phyloP scores from a whole-genome alignment of 1,140 invertebrate species.

The Hormaphis cornu region DNA sequence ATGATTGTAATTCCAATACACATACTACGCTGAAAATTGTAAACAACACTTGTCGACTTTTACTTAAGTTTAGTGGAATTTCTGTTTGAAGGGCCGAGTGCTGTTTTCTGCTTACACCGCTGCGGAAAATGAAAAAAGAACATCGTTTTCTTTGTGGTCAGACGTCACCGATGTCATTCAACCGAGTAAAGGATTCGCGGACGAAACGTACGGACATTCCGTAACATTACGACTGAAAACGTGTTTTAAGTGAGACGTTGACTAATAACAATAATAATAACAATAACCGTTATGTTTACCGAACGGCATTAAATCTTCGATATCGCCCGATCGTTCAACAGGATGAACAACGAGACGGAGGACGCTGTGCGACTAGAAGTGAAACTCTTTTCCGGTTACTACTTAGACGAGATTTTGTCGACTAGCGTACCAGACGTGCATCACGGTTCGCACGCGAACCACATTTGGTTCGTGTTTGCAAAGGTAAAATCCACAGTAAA shows the following conservation, averaged over 20 bases:
- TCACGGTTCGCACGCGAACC: constrained; percentile 49
- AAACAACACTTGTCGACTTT: neutral
- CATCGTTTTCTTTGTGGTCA: neutral
- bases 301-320: neutral
- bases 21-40: neutral
- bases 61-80: neutral
- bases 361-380: constrained; percentile 52
- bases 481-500: constrained; percentile 44
- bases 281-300: neutral
- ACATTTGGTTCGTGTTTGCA: constrained; percentile 54
- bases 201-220: constrained; percentile 1
- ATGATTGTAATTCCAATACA: too few relatives aligned
- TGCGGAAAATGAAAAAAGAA: constrained; percentile 14
- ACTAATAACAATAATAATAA: neutral
- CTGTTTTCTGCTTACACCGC: neutral
- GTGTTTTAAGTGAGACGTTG: neutral
- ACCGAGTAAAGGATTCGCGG: constrained; percentile 44
- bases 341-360: constrained; percentile 50
- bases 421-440: constrained; percentile 48
- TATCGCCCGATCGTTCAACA: constrained; percentile 42
- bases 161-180: constrained; percentile 35
- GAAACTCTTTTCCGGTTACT: constrained; percentile 54
- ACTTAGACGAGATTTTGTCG: constrained; percentile 46
- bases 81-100: neutral
- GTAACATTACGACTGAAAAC: neutral